Percentiles rank a stretch among this genome's conserved stretches.
Evolutionary conservation across 2,888 invertebrate genomes (phyloP).

Genomic region (Drepana falcataria): DNA sequence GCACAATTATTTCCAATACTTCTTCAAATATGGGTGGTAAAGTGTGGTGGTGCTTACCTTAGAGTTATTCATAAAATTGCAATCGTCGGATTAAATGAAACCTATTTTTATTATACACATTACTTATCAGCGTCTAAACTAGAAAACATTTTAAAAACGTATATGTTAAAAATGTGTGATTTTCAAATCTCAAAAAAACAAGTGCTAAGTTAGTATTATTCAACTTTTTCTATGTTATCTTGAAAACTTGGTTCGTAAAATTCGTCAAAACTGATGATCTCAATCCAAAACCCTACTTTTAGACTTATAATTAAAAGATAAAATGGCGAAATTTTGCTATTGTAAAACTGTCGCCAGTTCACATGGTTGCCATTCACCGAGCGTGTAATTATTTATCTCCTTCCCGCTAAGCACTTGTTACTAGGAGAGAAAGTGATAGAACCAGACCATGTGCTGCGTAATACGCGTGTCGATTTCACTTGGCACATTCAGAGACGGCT

Average conservation of each 20-base stretch:
- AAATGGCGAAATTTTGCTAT: conserved; percentile 32
- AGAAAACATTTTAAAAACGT: too few relatives aligned
- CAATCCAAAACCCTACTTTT: conserved; percentile 39
- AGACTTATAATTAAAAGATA: conserved; percentile 31
- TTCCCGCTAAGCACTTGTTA: conserved; percentile 20
- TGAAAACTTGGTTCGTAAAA: not conserved
- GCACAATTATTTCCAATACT: too few relatives aligned
- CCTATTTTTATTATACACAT: too few relatives aligned
- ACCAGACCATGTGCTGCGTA: conserved; percentile 11
- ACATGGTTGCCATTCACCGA: conserved; percentile 37
- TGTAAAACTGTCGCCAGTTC: conserved; percentile 35
- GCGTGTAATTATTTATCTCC: conserved; percentile 31
- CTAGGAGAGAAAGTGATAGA: conserved; percentile 34
- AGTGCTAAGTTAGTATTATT: too few relatives aligned
- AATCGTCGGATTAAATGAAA: too few relatives aligned
- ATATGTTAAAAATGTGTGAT: too few relatives aligned
- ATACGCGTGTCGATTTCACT: conserved; percentile 34
- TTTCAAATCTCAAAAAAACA: too few relatives aligned
- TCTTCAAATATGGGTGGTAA: too few relatives aligned
- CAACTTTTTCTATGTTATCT: too few relatives aligned
- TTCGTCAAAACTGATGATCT: conserved; percentile 8
- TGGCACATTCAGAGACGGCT: conserved; percentile 9
- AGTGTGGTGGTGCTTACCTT: too few relatives aligned
- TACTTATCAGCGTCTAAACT: too few relatives aligned
- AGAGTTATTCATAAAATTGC: too few relatives aligned